Conservation (phyloP, 2,888 invertebrate species). For the Pollenia amentaria region DNA sequence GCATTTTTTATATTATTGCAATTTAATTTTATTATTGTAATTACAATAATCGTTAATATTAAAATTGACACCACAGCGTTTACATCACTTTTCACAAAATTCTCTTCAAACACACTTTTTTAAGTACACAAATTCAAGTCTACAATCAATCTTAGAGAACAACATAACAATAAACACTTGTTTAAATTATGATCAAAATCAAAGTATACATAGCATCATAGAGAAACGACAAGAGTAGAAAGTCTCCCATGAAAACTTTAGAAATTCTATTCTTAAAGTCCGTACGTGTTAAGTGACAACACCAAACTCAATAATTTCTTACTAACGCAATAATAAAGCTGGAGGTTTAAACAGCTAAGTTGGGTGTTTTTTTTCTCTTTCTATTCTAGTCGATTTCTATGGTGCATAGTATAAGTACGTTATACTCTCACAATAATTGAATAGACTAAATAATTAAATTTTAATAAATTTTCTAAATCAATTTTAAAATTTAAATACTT, state of each 20-base stretch:
- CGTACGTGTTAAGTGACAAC: too few species aligned
- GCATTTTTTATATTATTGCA: too few species aligned
- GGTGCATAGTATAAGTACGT: not conserved
- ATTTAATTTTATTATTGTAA: too few species aligned
- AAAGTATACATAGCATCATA: not conserved
- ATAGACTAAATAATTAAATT: slow-evolving; percentile 51
- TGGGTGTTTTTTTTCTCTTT: too few species aligned
- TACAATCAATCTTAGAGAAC: slow-evolving; percentile 17
- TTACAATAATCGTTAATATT: not conserved
- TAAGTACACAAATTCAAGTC: not conserved
- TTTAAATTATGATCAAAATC: slow-evolving; percentile 34
- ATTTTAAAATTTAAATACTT: slow-evolving; percentile 75
- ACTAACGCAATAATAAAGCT: too few species aligned
- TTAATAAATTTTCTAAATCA: slow-evolving; percentile 39
- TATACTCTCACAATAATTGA: slow-evolving; percentile 47
- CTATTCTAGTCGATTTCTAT: too few species aligned
- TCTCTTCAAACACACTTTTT: too few species aligned
- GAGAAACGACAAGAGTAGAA: too few species aligned
- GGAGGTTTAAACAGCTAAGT: too few species aligned
- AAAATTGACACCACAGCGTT: not conserved
- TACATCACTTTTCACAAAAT: not conserved
- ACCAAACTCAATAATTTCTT: too few species aligned
- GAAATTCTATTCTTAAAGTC: too few species aligned
- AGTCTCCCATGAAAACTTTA: too few species aligned
- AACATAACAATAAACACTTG: slow-evolving; percentile 18